Conservation (phyloP, 2,888 invertebrate species). For the Cryptocheilus praepositus region DNA sequence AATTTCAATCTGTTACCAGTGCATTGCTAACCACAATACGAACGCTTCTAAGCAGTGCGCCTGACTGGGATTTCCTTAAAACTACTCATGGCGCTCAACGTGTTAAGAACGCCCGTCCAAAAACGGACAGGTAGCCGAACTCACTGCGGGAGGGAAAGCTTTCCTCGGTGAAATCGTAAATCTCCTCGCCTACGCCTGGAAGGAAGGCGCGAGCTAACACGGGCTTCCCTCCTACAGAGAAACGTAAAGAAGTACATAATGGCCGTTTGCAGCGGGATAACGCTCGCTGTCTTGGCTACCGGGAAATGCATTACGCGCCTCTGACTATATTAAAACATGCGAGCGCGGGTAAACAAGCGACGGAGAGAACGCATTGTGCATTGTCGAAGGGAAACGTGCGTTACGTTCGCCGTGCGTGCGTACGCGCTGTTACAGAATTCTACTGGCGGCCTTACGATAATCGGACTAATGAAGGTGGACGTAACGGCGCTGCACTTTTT, state of each 20-base stretch:
- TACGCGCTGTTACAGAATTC: no score
- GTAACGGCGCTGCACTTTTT: no score
- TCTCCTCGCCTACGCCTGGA: slow-evolving; percentile 36
- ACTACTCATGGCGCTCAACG: no score
- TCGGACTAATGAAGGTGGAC: no score
- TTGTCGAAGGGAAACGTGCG: no score
- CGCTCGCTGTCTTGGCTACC: slow-evolving; percentile 12
- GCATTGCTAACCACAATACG: no score
- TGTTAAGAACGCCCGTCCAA: slow-evolving; percentile 48
- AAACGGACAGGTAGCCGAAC: slow-evolving; percentile 46
- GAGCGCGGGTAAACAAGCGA: background rate
- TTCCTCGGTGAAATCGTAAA: slow-evolving; percentile 61
- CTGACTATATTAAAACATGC: slow-evolving; percentile 14
- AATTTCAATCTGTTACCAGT: no score
- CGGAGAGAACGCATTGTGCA: no score
- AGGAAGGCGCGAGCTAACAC: background rate
- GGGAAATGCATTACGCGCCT: slow-evolving; percentile 38
- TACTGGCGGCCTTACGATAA: no score
- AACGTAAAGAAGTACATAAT: slow-evolving; percentile 30
- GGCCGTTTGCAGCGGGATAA: slow-evolving; percentile 21
- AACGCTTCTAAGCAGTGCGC: no score
- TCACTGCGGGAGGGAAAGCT: slow-evolving; percentile 50
- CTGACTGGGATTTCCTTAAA: no score
- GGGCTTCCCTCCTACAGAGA: background rate
- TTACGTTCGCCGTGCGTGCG: no score